Conservation (phyloP, 2,888 invertebrate genomes). For the Noctua comes region DNA sequence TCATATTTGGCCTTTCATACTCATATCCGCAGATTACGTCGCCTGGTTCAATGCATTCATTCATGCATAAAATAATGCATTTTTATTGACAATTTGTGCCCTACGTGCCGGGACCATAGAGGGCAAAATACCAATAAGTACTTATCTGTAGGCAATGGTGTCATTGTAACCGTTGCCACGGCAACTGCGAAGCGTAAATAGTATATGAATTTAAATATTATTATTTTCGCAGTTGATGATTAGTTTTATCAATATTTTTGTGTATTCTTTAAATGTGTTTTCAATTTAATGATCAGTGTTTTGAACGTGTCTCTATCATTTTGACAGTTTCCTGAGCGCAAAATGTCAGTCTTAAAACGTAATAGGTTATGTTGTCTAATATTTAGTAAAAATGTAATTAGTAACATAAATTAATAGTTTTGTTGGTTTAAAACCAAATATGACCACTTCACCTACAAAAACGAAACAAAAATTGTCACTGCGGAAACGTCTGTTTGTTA, state of each 20-base stretch:
- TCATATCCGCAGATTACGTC: neutral
- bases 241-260: neutral
- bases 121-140: neutral
- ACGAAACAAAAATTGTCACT: conserved; percentile 88
- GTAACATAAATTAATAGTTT: conserved; percentile 85
- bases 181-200: conserved; percentile 52
- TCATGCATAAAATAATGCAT: conserved; percentile 14
- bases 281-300: conserved; percentile 11
- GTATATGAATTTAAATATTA: conserved; percentile 5
- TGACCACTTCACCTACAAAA: conserved; percentile 88
- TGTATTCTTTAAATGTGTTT: neutral
- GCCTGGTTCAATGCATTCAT: conserved; percentile 16
- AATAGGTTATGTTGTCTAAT: conserved; percentile 85
- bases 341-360: conserved; percentile 77
- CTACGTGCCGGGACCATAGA: rapidly evolving
- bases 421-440: conserved; percentile 83
- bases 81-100: neutral
- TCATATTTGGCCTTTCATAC: too few species aligned
- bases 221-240: neutral
- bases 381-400: conserved; percentile 88
- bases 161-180: conserved; percentile 52
- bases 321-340: conserved; percentile 70
- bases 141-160: neutral
- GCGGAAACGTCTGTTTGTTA: conserved; percentile 87
- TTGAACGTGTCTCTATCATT: conserved; percentile 60